A percentile compares a stretch with the other conserved stretches of the same genome.
phyloP scores from a whole-genome alignment of 2,888 invertebrate species.

The Gibbula magus region DNA sequence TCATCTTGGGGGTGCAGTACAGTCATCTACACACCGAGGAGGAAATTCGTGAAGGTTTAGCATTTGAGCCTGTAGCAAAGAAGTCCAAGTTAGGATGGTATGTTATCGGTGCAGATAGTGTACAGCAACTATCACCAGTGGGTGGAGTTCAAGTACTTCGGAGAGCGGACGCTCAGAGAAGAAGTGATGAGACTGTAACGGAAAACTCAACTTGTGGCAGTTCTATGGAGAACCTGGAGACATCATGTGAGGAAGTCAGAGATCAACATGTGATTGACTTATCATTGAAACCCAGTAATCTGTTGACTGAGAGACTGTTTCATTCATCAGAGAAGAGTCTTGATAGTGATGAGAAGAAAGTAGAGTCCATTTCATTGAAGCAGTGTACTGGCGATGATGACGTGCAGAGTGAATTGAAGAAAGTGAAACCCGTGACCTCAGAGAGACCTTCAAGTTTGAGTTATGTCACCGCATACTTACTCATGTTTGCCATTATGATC shows the following conservation, averaged over 20 bases:
- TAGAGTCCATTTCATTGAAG: no score
- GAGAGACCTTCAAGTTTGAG: no score
- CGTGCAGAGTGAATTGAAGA: no score
- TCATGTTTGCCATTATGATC: no score
- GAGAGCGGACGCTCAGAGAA: slow-evolving; percentile 7
- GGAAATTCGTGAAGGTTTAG: slow-evolving; percentile 5
- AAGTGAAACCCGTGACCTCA: no score
- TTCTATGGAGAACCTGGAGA: not conserved
- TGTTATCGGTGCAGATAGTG: slow-evolving; percentile 28
- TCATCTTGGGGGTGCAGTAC: slow-evolving; percentile 29
- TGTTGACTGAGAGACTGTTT: not conserved
- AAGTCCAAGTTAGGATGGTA: slow-evolving; percentile 29
- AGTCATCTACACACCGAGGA: slow-evolving; percentile 26
- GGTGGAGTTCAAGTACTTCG: slow-evolving; percentile 14
- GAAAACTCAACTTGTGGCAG: slow-evolving; percentile 20
- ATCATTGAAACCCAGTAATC: slow-evolving; percentile 19
- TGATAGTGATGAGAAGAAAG: not conserved
- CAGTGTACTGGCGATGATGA: no score
- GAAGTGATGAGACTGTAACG: slow-evolving; percentile 23
- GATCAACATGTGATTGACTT: no score
- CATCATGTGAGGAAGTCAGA: not conserved
- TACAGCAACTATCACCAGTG: slow-evolving; percentile 1
- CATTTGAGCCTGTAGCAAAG: slow-evolving; percentile 29
- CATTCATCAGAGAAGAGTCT: slow-evolving; percentile 17
- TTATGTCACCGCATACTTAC: no score